Evolutionary conservation across 2,113 vertebrate species (phyloP).

Genomic region (Campylorhamphus procurvoides): DNA sequence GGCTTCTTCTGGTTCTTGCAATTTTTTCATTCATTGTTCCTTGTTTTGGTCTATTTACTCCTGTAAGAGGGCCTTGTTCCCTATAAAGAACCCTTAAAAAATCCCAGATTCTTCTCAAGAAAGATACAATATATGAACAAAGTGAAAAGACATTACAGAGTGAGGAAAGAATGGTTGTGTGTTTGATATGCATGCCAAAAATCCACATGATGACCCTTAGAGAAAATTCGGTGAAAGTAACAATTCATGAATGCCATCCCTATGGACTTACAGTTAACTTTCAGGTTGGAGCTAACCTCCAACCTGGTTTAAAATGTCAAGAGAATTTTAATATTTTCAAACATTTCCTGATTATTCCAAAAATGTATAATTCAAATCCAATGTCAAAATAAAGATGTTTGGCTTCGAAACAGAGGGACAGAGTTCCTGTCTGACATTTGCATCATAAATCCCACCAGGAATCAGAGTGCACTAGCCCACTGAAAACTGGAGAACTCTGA

Average conservation of each 20-base stretch:
- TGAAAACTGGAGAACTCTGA: conserved; percentile 65
- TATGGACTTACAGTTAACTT: not conserved
- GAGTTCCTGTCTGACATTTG: conserved; percentile 68
- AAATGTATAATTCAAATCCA: conserved; percentile 55
- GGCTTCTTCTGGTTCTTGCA: not conserved
- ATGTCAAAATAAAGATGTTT: conserved; percentile 65
- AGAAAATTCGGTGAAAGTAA: not conserved
- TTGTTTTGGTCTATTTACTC: not conserved
- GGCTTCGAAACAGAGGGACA: conserved; percentile 60
- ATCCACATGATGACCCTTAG: not conserved
- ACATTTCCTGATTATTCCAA: not conserved
- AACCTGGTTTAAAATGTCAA: conserved; percentile 30
- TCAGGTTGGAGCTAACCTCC: not conserved
- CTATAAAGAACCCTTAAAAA: not conserved
- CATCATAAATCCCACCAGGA: conserved; percentile 71
- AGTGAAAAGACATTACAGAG: not conserved
- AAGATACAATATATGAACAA: not conserved
- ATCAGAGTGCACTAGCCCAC: conserved; percentile 48
- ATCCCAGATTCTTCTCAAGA: not conserved
- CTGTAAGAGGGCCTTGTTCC: not conserved
- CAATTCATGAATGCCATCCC: not conserved
- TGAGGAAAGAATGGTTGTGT: not conserved
- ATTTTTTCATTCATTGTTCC: not conserved
- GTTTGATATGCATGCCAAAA: not conserved
- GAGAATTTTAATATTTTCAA: conserved; percentile 61